These are phyloP conservation scores for Chlorocebus sabaeus DNA, from an alignment of 2,113 vertebrate genomes.

Conservation along the genomic window DNA sequence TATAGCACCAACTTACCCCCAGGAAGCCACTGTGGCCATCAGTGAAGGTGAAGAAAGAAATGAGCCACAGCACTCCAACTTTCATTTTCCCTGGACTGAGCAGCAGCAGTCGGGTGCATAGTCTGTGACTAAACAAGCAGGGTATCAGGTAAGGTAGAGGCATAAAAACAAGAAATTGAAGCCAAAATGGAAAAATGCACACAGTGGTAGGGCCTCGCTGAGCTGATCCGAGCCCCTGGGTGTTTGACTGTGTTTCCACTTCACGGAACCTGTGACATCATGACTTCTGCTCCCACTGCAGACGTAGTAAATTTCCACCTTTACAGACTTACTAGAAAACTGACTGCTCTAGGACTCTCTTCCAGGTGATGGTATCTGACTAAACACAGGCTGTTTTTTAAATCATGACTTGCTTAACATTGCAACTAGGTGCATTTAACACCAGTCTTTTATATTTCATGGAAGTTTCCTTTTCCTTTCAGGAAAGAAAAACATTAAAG, in stretches of 20 bases:
- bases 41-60: neutral
- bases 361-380: neutral
- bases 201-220: too few species aligned
- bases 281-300: neutral
- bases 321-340: neutral
- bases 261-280: neutral
- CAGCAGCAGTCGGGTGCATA: neutral
- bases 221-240: neutral
- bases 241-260: neutral
- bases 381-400: neutral
- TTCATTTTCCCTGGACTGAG: conserved; percentile 29
- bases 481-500: neutral
- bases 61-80: neutral
- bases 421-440: neutral
- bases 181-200: neutral
- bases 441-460: neutral
- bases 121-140: neutral
- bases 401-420: neutral
- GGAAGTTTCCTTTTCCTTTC: neutral
- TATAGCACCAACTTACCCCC: conserved; percentile 28
- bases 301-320: neutral
- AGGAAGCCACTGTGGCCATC: neutral
- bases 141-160: neutral
- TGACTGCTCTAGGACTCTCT: neutral
- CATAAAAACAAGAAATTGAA: neutral